Evolutionary conservation across 2,113 vertebrate genomes (phyloP).

Genomic region (Hydrochoerus hydrochaeris): DNA sequence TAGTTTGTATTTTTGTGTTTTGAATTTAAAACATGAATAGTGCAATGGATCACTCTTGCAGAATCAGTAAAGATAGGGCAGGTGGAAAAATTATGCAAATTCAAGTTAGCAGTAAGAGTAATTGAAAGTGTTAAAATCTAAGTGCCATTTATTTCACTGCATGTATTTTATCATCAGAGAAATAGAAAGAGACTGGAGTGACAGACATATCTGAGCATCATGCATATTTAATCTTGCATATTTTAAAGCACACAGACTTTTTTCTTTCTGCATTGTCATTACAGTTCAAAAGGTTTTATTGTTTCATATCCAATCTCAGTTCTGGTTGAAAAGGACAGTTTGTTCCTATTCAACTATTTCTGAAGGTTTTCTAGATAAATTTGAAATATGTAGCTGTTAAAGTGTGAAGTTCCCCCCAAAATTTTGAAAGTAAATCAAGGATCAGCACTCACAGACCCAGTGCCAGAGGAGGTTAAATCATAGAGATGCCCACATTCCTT

Average conservation of each 20-base stretch:
- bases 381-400: constrained; percentile 52
- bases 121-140: constrained; percentile 26
- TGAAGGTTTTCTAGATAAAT: constrained; percentile 50
- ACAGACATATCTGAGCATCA: not conserved
- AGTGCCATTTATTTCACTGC: constrained; percentile 2
- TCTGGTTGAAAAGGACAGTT: constrained; percentile 42
- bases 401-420: not conserved
- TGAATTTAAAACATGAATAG: not conserved
- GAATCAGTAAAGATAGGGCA: not conserved
- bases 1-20: not conserved
- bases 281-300: constrained; percentile 43
- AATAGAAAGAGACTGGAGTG: not conserved
- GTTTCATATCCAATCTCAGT: constrained; percentile 51
- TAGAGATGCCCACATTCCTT: not conserved
- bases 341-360: constrained; percentile 38
- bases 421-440: constrained; percentile 22
- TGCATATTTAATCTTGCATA: constrained; percentile 48
- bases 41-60: not conserved
- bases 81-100: not conserved
- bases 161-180: not conserved
- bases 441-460: not conserved
- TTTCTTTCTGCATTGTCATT: not conserved
- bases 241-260: not conserved
- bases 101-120: not conserved
- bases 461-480: not conserved